Percentiles rank a stretch among this genome's conserved stretches.
Conservation (phyloP, 1,140 invertebrate genomes). For the Philopotamus ludificatus region DNA sequence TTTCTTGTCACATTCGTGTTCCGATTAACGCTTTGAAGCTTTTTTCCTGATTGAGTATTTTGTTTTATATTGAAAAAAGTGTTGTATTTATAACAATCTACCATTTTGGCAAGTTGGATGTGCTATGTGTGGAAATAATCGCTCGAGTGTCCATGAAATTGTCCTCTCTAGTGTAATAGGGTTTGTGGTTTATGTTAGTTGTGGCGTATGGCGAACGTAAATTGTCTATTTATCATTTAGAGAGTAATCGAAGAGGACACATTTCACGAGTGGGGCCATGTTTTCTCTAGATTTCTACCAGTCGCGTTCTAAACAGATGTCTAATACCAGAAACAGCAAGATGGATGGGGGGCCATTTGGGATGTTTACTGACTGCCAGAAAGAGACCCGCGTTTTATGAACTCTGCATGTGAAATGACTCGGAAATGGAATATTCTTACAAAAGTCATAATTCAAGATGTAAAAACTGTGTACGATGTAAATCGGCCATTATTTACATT, state of each 20-base stretch:
- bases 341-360: constrained; percentile 23
- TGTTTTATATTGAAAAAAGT: too few species aligned
- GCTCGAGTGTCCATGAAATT: background rate
- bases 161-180: background rate
- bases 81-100: too few species aligned
- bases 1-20: too few species aligned
- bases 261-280: background rate
- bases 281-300: background rate
- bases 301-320: constrained; percentile 1
- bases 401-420: too few species aligned
- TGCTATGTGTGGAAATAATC: background rate
- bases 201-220: constrained; percentile 10
- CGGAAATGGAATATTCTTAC: too few species aligned
- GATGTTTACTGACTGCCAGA: constrained; percentile 20
- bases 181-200: constrained; percentile 6
- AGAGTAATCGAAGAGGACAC: constrained; percentile 22
- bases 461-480: too few species aligned
- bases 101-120: too few species aligned
- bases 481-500: constrained; percentile 1
- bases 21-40: too few species aligned
- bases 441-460: too few species aligned
- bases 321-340: constrained; percentile 19
- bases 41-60: too few species aligned
- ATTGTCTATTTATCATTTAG: constrained; percentile 32
- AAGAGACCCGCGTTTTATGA: constrained; percentile 13